Percentiles rank a stretch among this genome's conserved stretches.
Conservation (phyloP, 1,140 invertebrate species). For the Brachionus paranguensis region DNA sequence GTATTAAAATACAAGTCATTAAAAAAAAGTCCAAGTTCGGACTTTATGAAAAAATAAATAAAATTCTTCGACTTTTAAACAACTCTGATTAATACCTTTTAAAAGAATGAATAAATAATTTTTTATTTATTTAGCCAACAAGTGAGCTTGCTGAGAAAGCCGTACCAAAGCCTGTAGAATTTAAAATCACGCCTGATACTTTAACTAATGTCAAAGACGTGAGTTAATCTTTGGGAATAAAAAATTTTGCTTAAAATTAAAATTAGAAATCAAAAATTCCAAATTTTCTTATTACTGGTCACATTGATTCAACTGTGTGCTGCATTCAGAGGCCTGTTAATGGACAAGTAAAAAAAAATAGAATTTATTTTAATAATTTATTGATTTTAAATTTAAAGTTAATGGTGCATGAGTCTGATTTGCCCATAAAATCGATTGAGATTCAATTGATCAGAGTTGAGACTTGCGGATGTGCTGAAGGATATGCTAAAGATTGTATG, state of each 20-base stretch:
- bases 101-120: not conserved
- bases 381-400: constrained; percentile 57
- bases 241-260: constrained; percentile 10
- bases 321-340: constrained; percentile 78
- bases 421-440: constrained; percentile 83
- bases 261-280: constrained; percentile 65
- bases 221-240: constrained; percentile 43
- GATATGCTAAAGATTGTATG: constrained; percentile 82
- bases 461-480: constrained; percentile 89
- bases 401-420: constrained; percentile 67
- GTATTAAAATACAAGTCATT: too few relatives aligned
- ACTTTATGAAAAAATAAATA: too few relatives aligned
- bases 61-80: too few relatives aligned
- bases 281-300: constrained; percentile 73
- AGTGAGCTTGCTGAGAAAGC: constrained; percentile 53
- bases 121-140: not conserved
- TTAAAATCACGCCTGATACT: constrained; percentile 74
- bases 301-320: constrained; percentile 72
- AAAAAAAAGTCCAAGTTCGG: too few relatives aligned
- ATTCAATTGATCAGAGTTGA: constrained; percentile 87
- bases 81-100: too few relatives aligned
- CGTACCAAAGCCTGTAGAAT: constrained; percentile 62
- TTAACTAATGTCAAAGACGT: constrained; percentile 64
- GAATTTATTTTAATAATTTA: constrained; percentile 40
- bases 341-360: constrained; percentile 64